Conservation (phyloP, 2,797 vertebrate species). For the Catostomus latipinnis region DNA sequence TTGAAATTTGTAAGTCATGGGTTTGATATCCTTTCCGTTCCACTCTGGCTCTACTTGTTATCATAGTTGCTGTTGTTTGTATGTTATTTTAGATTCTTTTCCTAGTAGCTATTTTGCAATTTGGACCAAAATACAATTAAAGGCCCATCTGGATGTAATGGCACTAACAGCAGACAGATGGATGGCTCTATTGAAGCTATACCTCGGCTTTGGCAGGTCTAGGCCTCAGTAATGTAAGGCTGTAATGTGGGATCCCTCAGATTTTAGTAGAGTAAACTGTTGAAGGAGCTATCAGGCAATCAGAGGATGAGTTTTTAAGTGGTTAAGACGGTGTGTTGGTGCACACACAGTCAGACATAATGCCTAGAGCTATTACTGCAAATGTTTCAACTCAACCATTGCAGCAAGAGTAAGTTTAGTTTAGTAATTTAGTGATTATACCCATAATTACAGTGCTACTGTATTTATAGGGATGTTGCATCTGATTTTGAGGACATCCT, state of each 20-base stretch:
- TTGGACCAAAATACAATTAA: conserved; percentile 98
- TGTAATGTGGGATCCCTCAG: conserved; percentile 71
- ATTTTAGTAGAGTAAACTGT: conserved; percentile 67
- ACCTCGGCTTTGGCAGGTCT: conserved; percentile 87
- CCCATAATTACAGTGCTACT: not conserved
- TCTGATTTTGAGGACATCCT: not conserved
- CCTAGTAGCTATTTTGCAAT: conserved; percentile 99
- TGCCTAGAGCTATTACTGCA: conserved; percentile 30
- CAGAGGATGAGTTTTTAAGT: conserved; percentile 66
- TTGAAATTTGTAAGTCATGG: conserved; percentile 85
- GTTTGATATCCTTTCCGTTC: conserved; percentile 94
- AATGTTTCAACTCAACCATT: conserved; percentile 46
- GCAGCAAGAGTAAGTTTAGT: not conserved
- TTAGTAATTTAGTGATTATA: conserved; percentile 1
- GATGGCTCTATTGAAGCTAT: conserved; percentile 90
- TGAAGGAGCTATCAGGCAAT: conserved; percentile 57
- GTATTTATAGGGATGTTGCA: not conserved
- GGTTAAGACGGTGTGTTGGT: conserved; percentile 64
- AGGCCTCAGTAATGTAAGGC: conserved; percentile 75
- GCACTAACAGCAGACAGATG: conserved; percentile 92
- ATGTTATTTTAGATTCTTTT: conserved; percentile 98
- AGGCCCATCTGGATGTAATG: conserved; percentile 98
- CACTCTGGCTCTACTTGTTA: conserved; percentile 93
- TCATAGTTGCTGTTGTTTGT: conserved; percentile 99
- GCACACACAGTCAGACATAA: conserved; percentile 5